phyloP scores from a whole-genome alignment of 2,888 invertebrate genomes.

The Hoplodrina ambigua region DNA sequence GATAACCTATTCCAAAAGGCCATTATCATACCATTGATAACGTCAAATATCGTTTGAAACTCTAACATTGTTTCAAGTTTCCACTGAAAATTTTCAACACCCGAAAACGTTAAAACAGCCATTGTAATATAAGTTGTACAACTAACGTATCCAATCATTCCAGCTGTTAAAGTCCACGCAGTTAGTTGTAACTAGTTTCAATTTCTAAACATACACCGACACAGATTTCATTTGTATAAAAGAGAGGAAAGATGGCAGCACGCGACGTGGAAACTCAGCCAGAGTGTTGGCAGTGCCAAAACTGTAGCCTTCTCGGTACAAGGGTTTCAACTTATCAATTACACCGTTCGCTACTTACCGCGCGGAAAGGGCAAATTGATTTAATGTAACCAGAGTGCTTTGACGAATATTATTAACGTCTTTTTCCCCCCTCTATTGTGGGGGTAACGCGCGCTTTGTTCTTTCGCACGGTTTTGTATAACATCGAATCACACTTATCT shows the following conservation, averaged over 20 bases:
- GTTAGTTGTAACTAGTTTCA: slow-evolving; percentile 31
- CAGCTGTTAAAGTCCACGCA: slow-evolving; percentile 25
- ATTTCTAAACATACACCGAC: slow-evolving; percentile 53
- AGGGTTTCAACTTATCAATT: slow-evolving; percentile 91
- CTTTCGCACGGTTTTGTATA: slow-evolving; percentile 85
- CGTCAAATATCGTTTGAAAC: slow-evolving; percentile 11
- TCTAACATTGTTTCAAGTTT: slow-evolving; percentile 24
- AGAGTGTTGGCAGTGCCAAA: slow-evolving; percentile 80
- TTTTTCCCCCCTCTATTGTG: slow-evolving; percentile 88
- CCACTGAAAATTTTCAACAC: slow-evolving; percentile 14
- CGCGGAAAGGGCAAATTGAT: slow-evolving; percentile 91
- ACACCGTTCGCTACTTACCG: slow-evolving; percentile 91
- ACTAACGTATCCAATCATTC: slow-evolving; percentile 27
- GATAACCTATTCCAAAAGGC: neutral
- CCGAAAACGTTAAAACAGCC: slow-evolving; percentile 43
- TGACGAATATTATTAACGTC: slow-evolving; percentile 91
- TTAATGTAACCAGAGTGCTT: slow-evolving; percentile 91
- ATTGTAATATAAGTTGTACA: slow-evolving; percentile 30
- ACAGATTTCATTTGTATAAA: slow-evolving; percentile 69
- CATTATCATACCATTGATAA: slow-evolving; percentile 18
- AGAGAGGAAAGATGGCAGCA: slow-evolving; percentile 69
- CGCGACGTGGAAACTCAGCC: slow-evolving; percentile 74
- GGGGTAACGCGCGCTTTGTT: slow-evolving; percentile 88
- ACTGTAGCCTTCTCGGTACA: slow-evolving; percentile 88
- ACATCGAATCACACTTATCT: slow-evolving; percentile 88